A percentile compares a stretch with the other conserved stretches of the same genome.
phyloP scores from a whole-genome alignment of 2,797 vertebrate species.

The Luscinia luscinia region DNA sequence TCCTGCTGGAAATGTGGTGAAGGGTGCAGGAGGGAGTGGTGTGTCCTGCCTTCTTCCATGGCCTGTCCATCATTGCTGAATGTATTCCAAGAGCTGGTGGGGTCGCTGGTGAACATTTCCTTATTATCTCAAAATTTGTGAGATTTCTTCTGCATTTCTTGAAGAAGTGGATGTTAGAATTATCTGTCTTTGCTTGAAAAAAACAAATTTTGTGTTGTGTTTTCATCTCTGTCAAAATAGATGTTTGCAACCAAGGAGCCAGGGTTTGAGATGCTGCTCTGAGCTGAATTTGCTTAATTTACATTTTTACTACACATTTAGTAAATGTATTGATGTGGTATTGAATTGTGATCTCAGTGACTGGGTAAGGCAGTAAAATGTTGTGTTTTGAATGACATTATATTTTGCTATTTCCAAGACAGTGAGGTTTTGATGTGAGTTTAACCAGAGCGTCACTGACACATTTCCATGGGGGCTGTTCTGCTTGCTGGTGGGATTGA shows the following conservation, averaged over 20 bases:
- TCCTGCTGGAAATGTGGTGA: neutral
- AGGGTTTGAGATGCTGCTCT: neutral
- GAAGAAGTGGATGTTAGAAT: neutral
- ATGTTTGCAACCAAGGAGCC: neutral
- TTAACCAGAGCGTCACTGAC: neutral
- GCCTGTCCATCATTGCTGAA: neutral
- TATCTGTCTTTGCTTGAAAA: neutral
- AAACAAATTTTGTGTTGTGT: fast-evolving
- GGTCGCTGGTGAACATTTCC: fast-evolving
- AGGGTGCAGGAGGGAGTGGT: neutral
- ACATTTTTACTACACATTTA: neutral
- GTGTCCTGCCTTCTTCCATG: neutral
- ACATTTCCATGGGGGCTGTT: neutral
- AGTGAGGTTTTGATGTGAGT: neutral
- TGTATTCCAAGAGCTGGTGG: fast-evolving
- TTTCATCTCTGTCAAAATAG: neutral
- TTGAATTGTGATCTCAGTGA: neutral
- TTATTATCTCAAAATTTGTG: neutral
- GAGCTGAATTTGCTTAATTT: neutral
- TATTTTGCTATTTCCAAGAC: neutral
- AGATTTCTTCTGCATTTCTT: neutral
- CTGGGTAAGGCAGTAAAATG: neutral
- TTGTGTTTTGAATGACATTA: neutral
- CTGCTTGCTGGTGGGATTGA: neutral
- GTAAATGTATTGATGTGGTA: neutral